Conservation (phyloP, 2,797 vertebrate species). For the Mastacembelus armatus region DNA sequence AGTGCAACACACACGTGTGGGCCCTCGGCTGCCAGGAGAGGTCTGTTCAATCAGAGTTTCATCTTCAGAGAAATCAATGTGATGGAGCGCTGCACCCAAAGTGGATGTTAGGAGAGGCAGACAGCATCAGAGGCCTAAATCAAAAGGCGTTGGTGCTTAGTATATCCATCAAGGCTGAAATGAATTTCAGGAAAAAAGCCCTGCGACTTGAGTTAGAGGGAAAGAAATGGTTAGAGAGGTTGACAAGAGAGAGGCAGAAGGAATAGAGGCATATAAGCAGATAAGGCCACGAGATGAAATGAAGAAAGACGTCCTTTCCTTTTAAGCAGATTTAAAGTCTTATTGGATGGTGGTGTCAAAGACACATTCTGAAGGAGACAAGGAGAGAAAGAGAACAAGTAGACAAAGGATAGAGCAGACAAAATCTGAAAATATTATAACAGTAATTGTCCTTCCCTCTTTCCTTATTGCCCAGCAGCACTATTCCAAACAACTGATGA, state of each 20-base stretch:
- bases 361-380: neutral
- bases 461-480: slow-evolving; percentile 14
- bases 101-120: slow-evolving; percentile 77
- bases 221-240: slow-evolving; percentile 38
- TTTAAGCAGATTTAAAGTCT: slow-evolving; percentile 20
- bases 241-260: slow-evolving; percentile 35
- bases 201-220: slow-evolving; percentile 41
- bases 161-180: slow-evolving; percentile 74
- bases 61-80: slow-evolving; percentile 81
- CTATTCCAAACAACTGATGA: slow-evolving; percentile 32
- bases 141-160: slow-evolving; percentile 71
- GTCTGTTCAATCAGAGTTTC: slow-evolving; percentile 78
- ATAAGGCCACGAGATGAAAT: slow-evolving; percentile 1
- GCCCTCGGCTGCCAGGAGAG: slow-evolving; percentile 53
- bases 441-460: slow-evolving; percentile 42
- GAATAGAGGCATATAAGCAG: slow-evolving; percentile 35
- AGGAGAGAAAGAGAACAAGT: slow-evolving; percentile 10
- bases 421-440: slow-evolving; percentile 30
- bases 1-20: slow-evolving; percentile 31
- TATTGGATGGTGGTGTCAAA: slow-evolving; percentile 7
- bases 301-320: slow-evolving; percentile 19
- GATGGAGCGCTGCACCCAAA: slow-evolving; percentile 73
- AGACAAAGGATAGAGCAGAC: slow-evolving; percentile 4
- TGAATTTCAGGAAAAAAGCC: slow-evolving; percentile 56
- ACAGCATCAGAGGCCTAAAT: slow-evolving; percentile 78